These are phyloP conservation scores for Apostichopus leukothele DNA, from an alignment of 53 echinoderm and acorn worm species.

Conservation along the genomic window DNA sequence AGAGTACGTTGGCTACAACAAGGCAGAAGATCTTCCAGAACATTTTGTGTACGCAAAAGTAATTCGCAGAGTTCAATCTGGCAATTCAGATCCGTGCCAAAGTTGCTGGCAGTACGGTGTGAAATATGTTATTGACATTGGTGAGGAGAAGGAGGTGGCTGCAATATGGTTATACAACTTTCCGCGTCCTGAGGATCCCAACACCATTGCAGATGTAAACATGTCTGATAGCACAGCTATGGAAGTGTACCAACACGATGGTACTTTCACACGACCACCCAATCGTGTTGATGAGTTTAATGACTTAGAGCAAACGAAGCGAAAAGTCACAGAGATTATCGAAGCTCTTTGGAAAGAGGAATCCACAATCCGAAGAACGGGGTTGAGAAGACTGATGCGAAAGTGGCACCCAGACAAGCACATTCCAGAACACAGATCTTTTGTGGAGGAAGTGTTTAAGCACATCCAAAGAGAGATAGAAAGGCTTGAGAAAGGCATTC, in stretches of 20 bases:
- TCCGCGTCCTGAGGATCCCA: background rate
- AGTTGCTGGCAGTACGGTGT: no score
- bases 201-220: background rate
- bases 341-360: constrained; percentile 54
- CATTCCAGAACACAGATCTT: constrained; percentile 8
- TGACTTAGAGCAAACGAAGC: constrained; percentile 41
- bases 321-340: constrained; percentile 35
- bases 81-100: no score
- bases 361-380: constrained; percentile 22
- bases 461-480: constrained; percentile 50
- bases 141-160: constrained; percentile 12
- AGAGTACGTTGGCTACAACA: constrained; percentile 34
- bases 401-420: constrained; percentile 65
- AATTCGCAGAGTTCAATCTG: background rate
- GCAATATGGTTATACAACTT: constrained; percentile 25
- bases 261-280: background rate
- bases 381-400: constrained; percentile 43
- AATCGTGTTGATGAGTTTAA: background rate
- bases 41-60: constrained; percentile 24
- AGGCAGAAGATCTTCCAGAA: background rate
- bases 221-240: background rate
- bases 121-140: constrained; percentile 19
- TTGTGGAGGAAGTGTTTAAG: constrained; percentile 55
- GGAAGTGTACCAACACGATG: background rate
- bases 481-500: constrained; percentile 42